Evolutionary conservation across 92 coral and sea anemone species (phyloP).

Genomic region (Porites rus): DNA sequence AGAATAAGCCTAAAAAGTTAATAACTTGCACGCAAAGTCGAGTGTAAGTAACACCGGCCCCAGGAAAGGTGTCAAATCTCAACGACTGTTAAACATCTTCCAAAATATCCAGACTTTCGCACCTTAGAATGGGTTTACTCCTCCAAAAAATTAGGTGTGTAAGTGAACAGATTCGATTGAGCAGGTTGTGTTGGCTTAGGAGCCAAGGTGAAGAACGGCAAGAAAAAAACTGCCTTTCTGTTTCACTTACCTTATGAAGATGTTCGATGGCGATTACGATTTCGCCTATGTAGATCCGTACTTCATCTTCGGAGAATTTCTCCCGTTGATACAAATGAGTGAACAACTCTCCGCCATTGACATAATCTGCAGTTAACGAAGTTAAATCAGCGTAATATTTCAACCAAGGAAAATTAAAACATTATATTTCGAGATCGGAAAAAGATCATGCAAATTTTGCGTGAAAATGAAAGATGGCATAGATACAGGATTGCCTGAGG

Average conservation of each 20-base stretch:
- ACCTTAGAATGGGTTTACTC: not conserved
- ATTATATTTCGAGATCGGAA: not conserved
- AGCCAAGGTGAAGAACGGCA: not conserved
- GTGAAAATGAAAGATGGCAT: slow-evolving; percentile 30
- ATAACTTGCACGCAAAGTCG: slow-evolving; percentile 3
- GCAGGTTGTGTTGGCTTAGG: not conserved
- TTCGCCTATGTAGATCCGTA: slow-evolving; percentile 93
- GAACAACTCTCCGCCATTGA: slow-evolving; percentile 96
- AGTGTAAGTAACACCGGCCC: not conserved
- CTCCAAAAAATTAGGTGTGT: not conserved
- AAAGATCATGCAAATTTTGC: not conserved
- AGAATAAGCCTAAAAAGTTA: not conserved
- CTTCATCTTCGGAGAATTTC: slow-evolving; percentile 96
- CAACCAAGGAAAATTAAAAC: not conserved
- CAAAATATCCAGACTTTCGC: not conserved
- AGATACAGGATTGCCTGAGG: not conserved
- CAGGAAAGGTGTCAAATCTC: not conserved
- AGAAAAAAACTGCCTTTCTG: not conserved
- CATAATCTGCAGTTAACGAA: slow-evolving; percentile 77
- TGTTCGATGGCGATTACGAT: slow-evolving; percentile 95
- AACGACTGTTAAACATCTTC: not conserved
- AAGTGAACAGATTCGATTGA: not conserved
- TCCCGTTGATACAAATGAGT: slow-evolving; percentile 97
- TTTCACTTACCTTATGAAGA: slow-evolving; percentile 84
- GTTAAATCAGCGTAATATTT: not conserved